Base-by-base conservation (phyloP, 2,113 vertebrate species). In the Melospiza georgiana region DNA sequence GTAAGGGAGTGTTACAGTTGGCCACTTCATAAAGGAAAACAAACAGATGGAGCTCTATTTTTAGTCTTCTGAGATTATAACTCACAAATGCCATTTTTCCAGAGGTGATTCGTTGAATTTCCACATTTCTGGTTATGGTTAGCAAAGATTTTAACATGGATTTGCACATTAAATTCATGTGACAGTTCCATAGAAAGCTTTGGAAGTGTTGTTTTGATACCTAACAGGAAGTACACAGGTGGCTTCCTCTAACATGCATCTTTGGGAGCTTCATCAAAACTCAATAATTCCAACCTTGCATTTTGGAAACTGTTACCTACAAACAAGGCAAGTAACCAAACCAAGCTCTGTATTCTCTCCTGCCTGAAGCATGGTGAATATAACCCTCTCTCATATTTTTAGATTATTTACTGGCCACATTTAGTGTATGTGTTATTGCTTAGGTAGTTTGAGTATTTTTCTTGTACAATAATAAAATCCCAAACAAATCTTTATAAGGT, bases 1-100 rank as follows among this genome's bases (percentile, higher is more conserved):
- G 75, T 90, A 27, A 73, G 71, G 96, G 81, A 95, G 67, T 73
- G 90, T 65, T 89, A 55, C 48, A 69, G 23, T 85, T 78, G 31
- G 27, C 39, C 65, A 77, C 57, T 95, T 91, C 37, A 35, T 43
- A 69, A 69, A 66, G 65, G 28, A 85, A 89, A 78, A 39, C 74
- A 89, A 76, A 90, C 28, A 46, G 28, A 85, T n/a, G 33, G 28
- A 68, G 24, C 6, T 89, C 93, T 91, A 51, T 88, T 96, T 90
- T 95, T 87, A 95, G 54, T 58, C 59, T 71, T 57, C 48, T 89
- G 84, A 75, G 49, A 79, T 57, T 44, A 51, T 48, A 78, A 68
- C 11, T 31, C 19, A 48, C 44, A 65, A 87, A 58, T 57, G 46
- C 37, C 21, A 22, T 62, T 93, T 95, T 93, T 85, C 77, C 89